Percentiles rank a stretch among this genome's conserved stretches.
Conservation (phyloP, 2,888 invertebrate genomes). For the Mimachlamys varia region DNA sequence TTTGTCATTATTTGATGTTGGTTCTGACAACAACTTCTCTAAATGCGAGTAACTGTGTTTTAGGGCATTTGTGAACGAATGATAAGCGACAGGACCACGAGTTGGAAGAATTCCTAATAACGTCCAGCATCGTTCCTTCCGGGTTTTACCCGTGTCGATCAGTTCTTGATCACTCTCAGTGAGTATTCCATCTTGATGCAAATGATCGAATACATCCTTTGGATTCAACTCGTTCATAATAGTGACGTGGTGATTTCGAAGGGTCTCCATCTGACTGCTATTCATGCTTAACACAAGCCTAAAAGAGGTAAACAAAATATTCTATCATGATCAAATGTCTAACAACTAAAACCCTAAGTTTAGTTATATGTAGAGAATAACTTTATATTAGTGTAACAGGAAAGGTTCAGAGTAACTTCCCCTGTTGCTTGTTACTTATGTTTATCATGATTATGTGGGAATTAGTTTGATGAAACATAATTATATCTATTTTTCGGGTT, state of each 20-base stretch:
- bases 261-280: constrained; percentile 42
- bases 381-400: no score
- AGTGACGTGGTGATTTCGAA: constrained; percentile 51
- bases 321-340: no score
- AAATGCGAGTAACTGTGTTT: not conserved
- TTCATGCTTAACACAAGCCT: constrained; percentile 47
- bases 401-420: no score
- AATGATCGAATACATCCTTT: constrained; percentile 49
- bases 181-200: constrained; percentile 57
- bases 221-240: constrained; percentile 58
- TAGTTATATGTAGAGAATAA: no score
- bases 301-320: not conserved
- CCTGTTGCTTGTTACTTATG: no score
- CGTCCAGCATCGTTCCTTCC: constrained; percentile 55
- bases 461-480: no score
- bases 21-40: not conserved
- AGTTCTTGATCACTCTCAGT: constrained; percentile 61
- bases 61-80: constrained; percentile 54
- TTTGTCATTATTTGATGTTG: not conserved
- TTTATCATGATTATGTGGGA: no score
- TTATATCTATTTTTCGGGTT: no score
- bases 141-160: constrained; percentile 50
- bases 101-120: constrained; percentile 55
- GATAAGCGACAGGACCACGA: constrained; percentile 58
- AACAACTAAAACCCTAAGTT: no score